Conservation (phyloP, 1,140 invertebrate species). For the Acromyrmex heyeri region DNA sequence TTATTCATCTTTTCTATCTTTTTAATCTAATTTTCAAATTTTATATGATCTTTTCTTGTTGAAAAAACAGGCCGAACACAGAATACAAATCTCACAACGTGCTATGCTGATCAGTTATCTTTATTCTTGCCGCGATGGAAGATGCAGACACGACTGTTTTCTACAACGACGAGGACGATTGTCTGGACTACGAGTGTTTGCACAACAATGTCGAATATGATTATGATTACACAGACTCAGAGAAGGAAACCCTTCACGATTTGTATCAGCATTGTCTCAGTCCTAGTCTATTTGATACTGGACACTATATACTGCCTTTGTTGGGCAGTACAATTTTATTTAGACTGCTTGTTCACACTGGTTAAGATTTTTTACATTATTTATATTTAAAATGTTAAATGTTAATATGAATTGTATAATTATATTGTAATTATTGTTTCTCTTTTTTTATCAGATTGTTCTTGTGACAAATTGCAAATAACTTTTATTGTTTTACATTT, state of each 20-base stretch:
- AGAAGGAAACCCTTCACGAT: constrained; percentile 78
- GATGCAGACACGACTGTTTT: constrained; percentile 73
- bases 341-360: constrained; percentile 77
- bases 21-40: constrained; percentile 1
- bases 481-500: constrained; percentile 51
- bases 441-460: background rate
- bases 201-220: constrained; percentile 76
- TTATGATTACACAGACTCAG: constrained; percentile 78
- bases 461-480: background rate
- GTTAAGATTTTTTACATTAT: constrained; percentile 69
- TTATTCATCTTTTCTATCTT: too few relatives aligned
- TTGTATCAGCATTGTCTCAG: constrained; percentile 80
- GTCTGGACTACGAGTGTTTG: constrained; percentile 75
- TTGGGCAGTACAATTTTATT: constrained; percentile 77
- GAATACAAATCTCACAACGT: constrained; percentile 8
- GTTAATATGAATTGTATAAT: background rate
- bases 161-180: constrained; percentile 79
- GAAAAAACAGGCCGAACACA: background rate
- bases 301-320: constrained; percentile 79
- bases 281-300: constrained; percentile 80
- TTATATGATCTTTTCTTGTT: background rate
- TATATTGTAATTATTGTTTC: background rate
- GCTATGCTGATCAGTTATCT: constrained; percentile 31
- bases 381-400: background rate
- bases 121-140: constrained; percentile 60